These are phyloP conservation scores for Heliconius erato DNA, from an alignment of 2,888 invertebrate species.

Conservation along the genomic window DNA sequence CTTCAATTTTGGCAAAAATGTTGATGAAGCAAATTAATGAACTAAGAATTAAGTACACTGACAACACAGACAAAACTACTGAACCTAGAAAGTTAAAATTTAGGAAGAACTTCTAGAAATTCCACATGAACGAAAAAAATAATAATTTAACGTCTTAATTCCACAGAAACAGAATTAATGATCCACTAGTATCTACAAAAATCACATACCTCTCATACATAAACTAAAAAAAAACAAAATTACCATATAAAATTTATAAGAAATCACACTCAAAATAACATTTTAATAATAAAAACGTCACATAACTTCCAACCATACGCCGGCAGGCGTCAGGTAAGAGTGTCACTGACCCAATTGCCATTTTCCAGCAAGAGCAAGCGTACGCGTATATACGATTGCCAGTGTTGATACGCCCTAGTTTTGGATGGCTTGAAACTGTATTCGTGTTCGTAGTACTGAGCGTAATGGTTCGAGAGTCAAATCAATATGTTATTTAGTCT, in stretches of 20 bases:
- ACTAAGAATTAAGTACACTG: too few relatives aligned
- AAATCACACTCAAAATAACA: not conserved
- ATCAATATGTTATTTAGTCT: conserved; percentile 36
- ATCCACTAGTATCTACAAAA: not conserved
- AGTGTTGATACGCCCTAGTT: conserved; percentile 41
- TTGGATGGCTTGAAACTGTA: conserved; percentile 24
- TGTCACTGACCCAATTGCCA: conserved; percentile 48
- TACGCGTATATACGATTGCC: conserved; percentile 30
- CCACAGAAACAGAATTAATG: not conserved
- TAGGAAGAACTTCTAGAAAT: too few relatives aligned
- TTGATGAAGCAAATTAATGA: too few relatives aligned
- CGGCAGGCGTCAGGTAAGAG: conserved; percentile 29
- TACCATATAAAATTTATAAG: not conserved
- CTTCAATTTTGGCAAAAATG: too few relatives aligned
- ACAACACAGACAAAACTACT: too few relatives aligned
- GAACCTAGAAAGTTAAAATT: too few relatives aligned
- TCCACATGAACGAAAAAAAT: too few relatives aligned
- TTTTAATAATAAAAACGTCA: not conserved
- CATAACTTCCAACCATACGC: not conserved
- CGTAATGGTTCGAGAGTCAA: conserved; percentile 31
- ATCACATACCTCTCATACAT: not conserved
- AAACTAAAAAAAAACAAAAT: not conserved
- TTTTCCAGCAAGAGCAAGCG: conserved; percentile 41
- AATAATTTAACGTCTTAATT: not conserved
- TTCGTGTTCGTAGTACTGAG: conserved; percentile 22